A percentile compares a stretch with the other conserved stretches of the same genome.
These are phyloP conservation scores for Oligia strigilis DNA, from an alignment of 2,888 invertebrate species.

Conservation along the genomic window DNA sequence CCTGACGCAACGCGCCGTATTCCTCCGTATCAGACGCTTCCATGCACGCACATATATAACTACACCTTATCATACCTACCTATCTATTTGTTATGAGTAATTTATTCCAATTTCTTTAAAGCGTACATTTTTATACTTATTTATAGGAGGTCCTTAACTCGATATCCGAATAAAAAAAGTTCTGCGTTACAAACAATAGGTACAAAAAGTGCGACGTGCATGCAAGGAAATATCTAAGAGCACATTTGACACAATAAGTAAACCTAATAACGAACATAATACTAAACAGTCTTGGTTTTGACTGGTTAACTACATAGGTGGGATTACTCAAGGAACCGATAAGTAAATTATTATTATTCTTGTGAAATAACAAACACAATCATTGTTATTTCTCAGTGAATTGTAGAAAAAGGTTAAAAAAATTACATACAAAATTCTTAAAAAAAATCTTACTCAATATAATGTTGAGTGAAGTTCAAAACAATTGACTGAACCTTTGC, in stretches of 20 bases:
- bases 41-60: constrained; percentile 84
- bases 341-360: constrained; percentile 62
- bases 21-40: constrained; percentile 69
- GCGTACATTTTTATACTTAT: constrained; percentile 90
- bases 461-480: constrained; percentile 68
- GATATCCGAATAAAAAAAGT: constrained; percentile 80
- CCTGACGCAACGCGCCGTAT: constrained; percentile 51
- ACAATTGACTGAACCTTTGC: constrained; percentile 79
- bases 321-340: constrained; percentile 84
- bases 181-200: constrained; percentile 77
- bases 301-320: constrained; percentile 88
- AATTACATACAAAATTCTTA: constrained; percentile 50
- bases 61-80: constrained; percentile 88
- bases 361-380: constrained; percentile 55
- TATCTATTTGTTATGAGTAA: constrained; percentile 88
- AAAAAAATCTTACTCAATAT: constrained; percentile 43
- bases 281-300: constrained; percentile 88
- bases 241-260: constrained; percentile 81
- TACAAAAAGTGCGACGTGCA: constrained; percentile 83
- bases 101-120: constrained; percentile 89
- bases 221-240: constrained; percentile 81
- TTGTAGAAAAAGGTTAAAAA: constrained; percentile 55
- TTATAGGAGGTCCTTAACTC: constrained; percentile 87
- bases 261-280: constrained; percentile 86
- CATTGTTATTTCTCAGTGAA: constrained; percentile 44